Evolutionary conservation across 2,888 invertebrate genomes (phyloP).

Genomic region (Drosophila koepferae): DNA sequence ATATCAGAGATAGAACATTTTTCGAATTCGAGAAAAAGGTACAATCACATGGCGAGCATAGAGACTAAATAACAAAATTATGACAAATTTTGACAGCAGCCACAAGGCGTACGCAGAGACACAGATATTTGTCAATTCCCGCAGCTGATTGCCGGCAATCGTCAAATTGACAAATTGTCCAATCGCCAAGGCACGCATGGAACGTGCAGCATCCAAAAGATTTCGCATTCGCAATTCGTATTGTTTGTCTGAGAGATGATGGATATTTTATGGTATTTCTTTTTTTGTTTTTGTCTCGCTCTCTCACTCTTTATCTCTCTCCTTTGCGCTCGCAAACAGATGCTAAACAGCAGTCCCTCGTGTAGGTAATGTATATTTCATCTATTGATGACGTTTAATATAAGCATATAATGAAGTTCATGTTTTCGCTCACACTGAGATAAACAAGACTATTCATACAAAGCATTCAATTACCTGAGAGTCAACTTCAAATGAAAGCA

Average conservation of each 20-base stretch:
- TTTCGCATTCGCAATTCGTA: conserved; percentile 27
- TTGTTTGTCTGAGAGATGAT: conserved; percentile 65
- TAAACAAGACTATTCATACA: conserved; percentile 19
- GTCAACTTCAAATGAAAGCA: neutral
- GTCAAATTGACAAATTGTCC: conserved; percentile 63
- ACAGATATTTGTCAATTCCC: conserved; percentile 61
- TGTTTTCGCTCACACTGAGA: conserved; percentile 34
- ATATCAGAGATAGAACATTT: neutral
- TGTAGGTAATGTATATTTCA: conserved; percentile 1
- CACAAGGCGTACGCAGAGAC: conserved; percentile 16
- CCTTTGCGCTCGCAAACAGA: neutral
- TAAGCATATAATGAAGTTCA: conserved; percentile 71
- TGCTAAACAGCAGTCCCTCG: conserved; percentile 17
- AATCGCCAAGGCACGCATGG: conserved; percentile 71
- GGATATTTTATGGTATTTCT: conserved; percentile 64
- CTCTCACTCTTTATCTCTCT: neutral
- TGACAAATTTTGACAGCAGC: conserved; percentile 67
- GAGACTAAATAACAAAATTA: conserved; percentile 50
- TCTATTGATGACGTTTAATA: conserved; percentile 75
- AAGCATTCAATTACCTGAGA: conserved; percentile 59
- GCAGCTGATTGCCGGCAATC: conserved; percentile 72
- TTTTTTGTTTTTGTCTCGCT: conserved; percentile 9
- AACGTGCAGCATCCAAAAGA: conserved; percentile 14
- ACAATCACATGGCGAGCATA: conserved; percentile 6
- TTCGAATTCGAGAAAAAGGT: conserved; percentile 12